A percentile compares a stretch with the other conserved stretches of the same genome.
Conservation (phyloP, 2,113 vertebrate genomes). For the Polypterus bichir region DNA sequence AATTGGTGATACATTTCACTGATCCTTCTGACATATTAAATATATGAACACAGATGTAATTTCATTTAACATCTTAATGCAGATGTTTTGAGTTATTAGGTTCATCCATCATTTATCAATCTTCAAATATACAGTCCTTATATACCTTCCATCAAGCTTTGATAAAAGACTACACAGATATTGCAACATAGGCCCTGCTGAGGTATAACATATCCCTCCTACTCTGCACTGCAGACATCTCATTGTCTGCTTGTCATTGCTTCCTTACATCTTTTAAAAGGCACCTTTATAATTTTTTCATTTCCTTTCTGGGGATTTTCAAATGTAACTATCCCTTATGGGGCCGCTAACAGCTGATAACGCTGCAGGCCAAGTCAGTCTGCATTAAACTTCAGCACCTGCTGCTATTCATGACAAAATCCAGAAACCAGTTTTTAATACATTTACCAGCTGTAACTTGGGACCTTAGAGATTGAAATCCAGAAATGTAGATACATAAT, state of each 20-base stretch:
- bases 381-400: background rate
- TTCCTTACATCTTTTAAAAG: conserved; percentile 16
- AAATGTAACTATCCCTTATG: background rate
- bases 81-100: background rate
- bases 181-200: conserved; percentile 11
- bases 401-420: background rate
- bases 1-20: background rate
- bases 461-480: too few species aligned
- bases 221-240: background rate
- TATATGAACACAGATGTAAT: conserved; percentile 10
- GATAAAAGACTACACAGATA: conserved; percentile 19
- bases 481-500: too few species aligned
- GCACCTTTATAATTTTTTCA: background rate
- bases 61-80: conserved; percentile 7
- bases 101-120: conserved; percentile 25
- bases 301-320: background rate
- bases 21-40: conserved; percentile 10
- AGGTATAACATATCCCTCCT: conserved; percentile 15
- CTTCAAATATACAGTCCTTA: conserved; percentile 20
- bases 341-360: background rate
- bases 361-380: background rate
- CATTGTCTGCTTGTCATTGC: background rate
- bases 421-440: background rate
- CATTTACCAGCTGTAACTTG: too few species aligned
- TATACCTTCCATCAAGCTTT: conserved; percentile 17